phyloP scores from a whole-genome alignment of 2,113 vertebrate species.

The Cricetomys ansorgei region DNA sequence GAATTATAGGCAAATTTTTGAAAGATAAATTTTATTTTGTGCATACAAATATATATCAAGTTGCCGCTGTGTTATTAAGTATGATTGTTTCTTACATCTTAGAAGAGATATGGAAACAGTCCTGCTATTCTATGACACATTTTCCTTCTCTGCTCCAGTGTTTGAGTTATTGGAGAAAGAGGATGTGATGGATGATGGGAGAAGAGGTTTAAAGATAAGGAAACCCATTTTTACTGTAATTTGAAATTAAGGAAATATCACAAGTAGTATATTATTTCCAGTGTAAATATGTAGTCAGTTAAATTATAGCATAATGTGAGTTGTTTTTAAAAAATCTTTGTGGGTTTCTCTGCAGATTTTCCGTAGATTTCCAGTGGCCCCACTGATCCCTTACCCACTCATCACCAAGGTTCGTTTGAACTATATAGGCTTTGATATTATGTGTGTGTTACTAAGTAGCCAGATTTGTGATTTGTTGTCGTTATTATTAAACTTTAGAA shows the following conservation, averaged over 20 bases:
- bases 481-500: conserved; percentile 85
- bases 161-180: conserved; percentile 61
- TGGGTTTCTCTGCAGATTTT: conserved; percentile 92
- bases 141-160: conserved; percentile 61
- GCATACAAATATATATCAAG: conserved; percentile 96
- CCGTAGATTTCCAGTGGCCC: conserved; percentile 91
- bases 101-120: conserved; percentile 9
- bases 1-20: not conserved
- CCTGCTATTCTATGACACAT: not conserved
- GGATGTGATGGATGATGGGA: conserved; percentile 63
- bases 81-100: conserved; percentile 59
- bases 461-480: conserved; percentile 86
- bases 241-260: conserved; percentile 78
- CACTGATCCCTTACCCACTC: conserved; percentile 91
- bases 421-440: conserved; percentile 85
- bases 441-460: conserved; percentile 84
- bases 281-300: conserved; percentile 81
- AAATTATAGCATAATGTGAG: conserved; percentile 84
- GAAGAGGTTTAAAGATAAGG: conserved; percentile 77
- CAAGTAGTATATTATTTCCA: conserved; percentile 82
- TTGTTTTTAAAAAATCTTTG: conserved; percentile 87
- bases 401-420: conserved; percentile 91
- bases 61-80: conserved; percentile 62
- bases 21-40: conserved; percentile 90
- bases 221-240: conserved; percentile 76